These are phyloP conservation scores for Leptobrachium leishanense DNA, from an alignment of 2,113 vertebrate species.

Conservation along the genomic window DNA sequence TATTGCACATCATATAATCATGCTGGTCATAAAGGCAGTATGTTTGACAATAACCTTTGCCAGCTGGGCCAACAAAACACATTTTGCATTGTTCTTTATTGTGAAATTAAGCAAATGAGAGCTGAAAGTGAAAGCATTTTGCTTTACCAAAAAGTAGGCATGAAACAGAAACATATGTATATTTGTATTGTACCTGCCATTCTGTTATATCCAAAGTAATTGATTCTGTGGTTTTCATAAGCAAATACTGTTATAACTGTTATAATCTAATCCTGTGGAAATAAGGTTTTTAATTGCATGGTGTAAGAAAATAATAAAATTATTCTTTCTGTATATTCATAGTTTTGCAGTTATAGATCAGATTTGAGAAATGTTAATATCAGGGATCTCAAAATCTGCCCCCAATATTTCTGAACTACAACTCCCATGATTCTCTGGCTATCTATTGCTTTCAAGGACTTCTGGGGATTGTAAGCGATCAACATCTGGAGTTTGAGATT, in stretches of 20 bases:
- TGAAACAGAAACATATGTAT: neutral
- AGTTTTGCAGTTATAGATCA: no score
- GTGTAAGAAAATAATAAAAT: no score
- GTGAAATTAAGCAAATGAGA: constrained; percentile 25
- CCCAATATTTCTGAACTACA: no score
- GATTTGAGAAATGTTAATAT: no score
- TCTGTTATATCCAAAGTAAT: neutral
- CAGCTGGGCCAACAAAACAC: neutral
- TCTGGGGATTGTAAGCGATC: no score
- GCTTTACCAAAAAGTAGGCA: neutral
- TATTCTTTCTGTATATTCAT: no score
- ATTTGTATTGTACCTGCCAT: constrained; percentile 1
- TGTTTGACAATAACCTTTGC: constrained; percentile 2
- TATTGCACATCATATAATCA: neutral
- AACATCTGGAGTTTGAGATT: no score
- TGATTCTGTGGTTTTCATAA: neutral
- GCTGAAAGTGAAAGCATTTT: neutral
- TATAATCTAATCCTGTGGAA: neutral
- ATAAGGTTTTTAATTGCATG: no score
- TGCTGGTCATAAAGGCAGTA: constrained; percentile 1
- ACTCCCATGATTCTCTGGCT: no score
- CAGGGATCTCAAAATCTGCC: no score
- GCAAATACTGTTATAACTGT: constrained; percentile 30
- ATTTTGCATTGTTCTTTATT: neutral
- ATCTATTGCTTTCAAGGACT: no score